These are phyloP conservation scores for Drosophila prostipennis DNA, from an alignment of 2,888 invertebrate genomes.

Conservation along the genomic window DNA sequence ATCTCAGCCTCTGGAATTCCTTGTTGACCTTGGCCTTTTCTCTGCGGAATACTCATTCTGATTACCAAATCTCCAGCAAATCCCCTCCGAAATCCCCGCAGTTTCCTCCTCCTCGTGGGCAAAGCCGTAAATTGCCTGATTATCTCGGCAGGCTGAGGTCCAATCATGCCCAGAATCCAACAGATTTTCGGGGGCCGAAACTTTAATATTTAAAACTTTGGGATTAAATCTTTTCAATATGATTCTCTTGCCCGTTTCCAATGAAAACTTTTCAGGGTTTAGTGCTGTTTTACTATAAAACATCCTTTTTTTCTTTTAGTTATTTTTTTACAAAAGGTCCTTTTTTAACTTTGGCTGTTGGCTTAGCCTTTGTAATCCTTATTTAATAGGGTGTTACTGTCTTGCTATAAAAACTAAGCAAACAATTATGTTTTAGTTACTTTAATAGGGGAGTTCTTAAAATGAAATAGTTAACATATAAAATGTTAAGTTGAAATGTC, in stretches of 20 bases:
- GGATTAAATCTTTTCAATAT: constrained; percentile 8
- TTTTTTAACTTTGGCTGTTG: not conserved
- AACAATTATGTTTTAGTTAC: not conserved
- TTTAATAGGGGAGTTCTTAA: not conserved
- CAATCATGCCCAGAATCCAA: constrained; percentile 7
- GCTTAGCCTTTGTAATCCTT: not conserved
- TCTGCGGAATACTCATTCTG: constrained; percentile 50
- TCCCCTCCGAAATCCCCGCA: constrained; percentile 2
- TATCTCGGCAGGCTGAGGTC: constrained; percentile 28
- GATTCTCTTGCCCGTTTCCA: not conserved
- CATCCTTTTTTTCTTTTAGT: not conserved
- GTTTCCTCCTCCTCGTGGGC: not conserved
- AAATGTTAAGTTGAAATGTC: no score
- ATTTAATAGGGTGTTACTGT: not conserved
- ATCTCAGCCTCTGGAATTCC: constrained; percentile 59
- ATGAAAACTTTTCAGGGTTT: constrained; percentile 15
- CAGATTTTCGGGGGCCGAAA: constrained; percentile 8
- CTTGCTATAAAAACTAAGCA: not conserved
- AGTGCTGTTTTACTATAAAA: no score
- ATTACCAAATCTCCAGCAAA: constrained; percentile 60
- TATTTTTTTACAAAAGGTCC: not conserved
- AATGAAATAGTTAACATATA: no score
- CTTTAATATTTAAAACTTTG: constrained; percentile 18
- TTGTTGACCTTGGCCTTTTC: constrained; percentile 66
- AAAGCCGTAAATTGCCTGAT: constrained; percentile 60